These are phyloP conservation scores for Pao palembangensis DNA, from an alignment of 2,113 vertebrate species.

Conservation along the genomic window DNA sequence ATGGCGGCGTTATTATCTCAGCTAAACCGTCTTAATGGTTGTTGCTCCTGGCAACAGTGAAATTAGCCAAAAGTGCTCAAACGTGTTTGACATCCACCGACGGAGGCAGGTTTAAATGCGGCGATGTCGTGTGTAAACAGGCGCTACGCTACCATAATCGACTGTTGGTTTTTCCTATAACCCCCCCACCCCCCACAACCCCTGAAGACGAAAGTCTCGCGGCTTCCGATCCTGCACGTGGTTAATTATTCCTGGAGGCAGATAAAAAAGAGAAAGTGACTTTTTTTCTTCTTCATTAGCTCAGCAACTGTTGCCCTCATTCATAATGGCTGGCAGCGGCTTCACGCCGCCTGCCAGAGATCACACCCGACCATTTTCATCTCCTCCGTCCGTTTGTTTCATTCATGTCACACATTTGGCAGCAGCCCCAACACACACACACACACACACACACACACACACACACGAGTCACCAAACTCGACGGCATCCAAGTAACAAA, in stretches of 20 bases:
- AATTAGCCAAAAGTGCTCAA: no score
- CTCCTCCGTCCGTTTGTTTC: slow-evolving; percentile 78
- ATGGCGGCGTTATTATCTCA: no score
- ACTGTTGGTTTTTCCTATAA: neutral
- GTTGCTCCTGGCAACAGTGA: no score
- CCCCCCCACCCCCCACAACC: no score
- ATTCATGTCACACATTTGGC: slow-evolving; percentile 73
- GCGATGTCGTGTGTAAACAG: no score
- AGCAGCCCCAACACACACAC: slow-evolving; percentile 56
- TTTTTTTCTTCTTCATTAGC: slow-evolving; percentile 55
- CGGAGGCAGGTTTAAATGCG: no score
- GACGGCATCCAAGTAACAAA: slow-evolving; percentile 9
- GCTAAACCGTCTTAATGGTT: no score
- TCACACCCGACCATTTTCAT: slow-evolving; percentile 72
- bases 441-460: slow-evolving; percentile 25
- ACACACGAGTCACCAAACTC: slow-evolving; percentile 18
- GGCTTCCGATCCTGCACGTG: slow-evolving; percentile 60
- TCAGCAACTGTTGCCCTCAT: slow-evolving; percentile 65
- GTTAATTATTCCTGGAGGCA: slow-evolving; percentile 73
- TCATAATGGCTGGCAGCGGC: slow-evolving; percentile 69
- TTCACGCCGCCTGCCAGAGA: slow-evolving; percentile 64
- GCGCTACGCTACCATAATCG: no score
- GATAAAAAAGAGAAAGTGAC: slow-evolving; percentile 33
- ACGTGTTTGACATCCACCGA: no score
- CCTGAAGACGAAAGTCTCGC: no score